A percentile compares a stretch with the other conserved stretches of the same genome.
These are phyloP conservation scores for Glaucomys volans DNA, from an alignment of 2,113 vertebrate genomes.

Conservation along the genomic window DNA sequence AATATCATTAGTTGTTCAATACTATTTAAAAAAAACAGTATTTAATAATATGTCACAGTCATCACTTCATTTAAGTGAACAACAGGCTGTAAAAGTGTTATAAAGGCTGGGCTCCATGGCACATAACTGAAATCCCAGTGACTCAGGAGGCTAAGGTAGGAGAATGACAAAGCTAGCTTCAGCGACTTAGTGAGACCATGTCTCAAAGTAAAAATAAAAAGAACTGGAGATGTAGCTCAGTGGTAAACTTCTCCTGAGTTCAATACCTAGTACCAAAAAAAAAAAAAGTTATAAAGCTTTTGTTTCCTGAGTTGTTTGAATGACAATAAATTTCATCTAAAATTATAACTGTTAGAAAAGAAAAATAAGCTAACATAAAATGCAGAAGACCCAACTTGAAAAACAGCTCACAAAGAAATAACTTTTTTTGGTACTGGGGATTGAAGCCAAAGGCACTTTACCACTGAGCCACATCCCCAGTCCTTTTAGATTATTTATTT, in stretches of 20 bases:
- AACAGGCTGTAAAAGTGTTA: background rate
- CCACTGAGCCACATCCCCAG: too few relatives aligned
- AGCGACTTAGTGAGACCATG: background rate
- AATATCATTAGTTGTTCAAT: background rate
- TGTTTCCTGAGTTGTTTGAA: conserved; percentile 18
- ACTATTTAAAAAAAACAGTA: conserved; percentile 6
- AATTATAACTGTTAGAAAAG: conserved; percentile 25
- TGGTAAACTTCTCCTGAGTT: background rate
- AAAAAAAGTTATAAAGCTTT: background rate
- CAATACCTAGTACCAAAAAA: background rate
- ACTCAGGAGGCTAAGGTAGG: too few relatives aligned
- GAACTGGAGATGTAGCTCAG: too few relatives aligned
- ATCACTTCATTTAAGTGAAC: background rate
- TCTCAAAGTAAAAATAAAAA: background rate
- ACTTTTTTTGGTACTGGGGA: background rate
- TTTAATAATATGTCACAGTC: background rate
- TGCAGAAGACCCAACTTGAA: background rate
- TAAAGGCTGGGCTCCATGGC: too few relatives aligned
- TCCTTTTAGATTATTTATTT: too few relatives aligned
- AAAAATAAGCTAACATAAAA: background rate
- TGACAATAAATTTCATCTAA: background rate
- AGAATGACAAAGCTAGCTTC: too few relatives aligned
- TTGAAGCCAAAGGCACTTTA: too few relatives aligned
- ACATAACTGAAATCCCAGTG: too few relatives aligned
- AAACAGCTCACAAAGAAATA: conserved; percentile 13